Evolutionary conservation across 2,113 vertebrate species (phyloP).

Genomic region (Syngnathoides biaculeatus): DNA sequence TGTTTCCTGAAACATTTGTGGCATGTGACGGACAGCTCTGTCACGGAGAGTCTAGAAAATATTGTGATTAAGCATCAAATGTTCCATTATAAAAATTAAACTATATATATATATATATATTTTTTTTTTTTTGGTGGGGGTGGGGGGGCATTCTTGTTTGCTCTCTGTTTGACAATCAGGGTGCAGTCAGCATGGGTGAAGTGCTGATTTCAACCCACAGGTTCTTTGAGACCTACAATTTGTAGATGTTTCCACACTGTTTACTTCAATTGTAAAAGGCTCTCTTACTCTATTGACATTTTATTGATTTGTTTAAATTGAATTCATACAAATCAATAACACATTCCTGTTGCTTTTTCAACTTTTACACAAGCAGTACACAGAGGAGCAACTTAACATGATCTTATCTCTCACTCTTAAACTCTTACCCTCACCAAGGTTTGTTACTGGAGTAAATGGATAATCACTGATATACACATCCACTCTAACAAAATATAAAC

Average conservation of each 20-base stretch:
- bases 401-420: too few species aligned
- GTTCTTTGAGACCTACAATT: not conserved
- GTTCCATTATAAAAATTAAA: not conserved
- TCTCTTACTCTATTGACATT: too few species aligned
- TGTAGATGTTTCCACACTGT: not conserved
- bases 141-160: not conserved
- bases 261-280: not conserved
- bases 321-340: too few species aligned
- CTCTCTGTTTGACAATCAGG: not conserved
- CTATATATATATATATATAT: too few species aligned
- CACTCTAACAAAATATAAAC: constrained; percentile 6
- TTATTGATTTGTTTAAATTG: too few species aligned
- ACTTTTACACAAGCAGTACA: too few species aligned
- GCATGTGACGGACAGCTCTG: not conserved
- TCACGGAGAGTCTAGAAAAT: not conserved
- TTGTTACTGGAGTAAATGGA: not conserved
- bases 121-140: not conserved
- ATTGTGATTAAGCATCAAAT: not conserved
- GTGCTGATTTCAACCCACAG: not conserved
- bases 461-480: not conserved
- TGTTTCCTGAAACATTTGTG: not conserved
- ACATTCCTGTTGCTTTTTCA: too few species aligned
- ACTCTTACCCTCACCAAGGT: not conserved
- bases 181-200: not conserved
- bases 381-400: too few species aligned